A percentile compares a stretch with the other conserved stretches of the same genome.
Evolutionary conservation across 2,113 vertebrate genomes (phyloP).

Genomic region (Indicator indicator): DNA sequence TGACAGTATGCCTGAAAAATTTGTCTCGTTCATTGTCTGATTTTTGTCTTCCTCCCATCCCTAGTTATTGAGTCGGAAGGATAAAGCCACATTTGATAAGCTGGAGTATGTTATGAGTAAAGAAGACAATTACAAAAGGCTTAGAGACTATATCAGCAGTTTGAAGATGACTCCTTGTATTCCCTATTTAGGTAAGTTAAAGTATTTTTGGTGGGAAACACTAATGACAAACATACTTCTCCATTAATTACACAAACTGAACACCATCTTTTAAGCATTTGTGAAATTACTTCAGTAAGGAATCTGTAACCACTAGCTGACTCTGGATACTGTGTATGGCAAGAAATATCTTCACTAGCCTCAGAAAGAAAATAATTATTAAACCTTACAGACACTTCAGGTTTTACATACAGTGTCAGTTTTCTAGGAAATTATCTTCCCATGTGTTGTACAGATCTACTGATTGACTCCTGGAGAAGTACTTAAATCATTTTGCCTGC

Average conservation of each 20-base stretch:
- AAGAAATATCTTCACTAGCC: background rate
- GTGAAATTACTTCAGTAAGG: background rate
- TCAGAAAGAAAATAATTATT: background rate
- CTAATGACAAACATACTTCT: background rate
- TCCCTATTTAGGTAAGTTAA: conserved; percentile 92
- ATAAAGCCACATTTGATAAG: conserved; percentile 96
- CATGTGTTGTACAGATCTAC: background rate
- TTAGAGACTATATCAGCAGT: conserved; percentile 95
- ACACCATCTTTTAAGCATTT: background rate
- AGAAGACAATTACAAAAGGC: conserved; percentile 98
- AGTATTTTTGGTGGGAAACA: background rate
- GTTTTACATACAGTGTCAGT: conserved; percentile 20
- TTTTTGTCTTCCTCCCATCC: no score
- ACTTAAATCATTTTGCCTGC: background rate
- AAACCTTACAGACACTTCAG: background rate
- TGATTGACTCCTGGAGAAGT: conserved; percentile 4
- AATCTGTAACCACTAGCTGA: background rate
- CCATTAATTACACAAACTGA: background rate
- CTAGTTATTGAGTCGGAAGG: conserved; percentile 94
- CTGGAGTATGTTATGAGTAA: conserved; percentile 98
- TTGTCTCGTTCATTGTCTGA: background rate
- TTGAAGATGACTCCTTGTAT: conserved; percentile 99
- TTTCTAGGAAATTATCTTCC: conserved; percentile 30
- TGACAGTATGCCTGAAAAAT: conserved; percentile 10
- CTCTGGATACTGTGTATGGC: background rate